A percentile compares a stretch with the other conserved stretches of the same genome.
phyloP scores from a whole-genome alignment of 1,140 invertebrate species.

The Papilio aristodemus region DNA sequence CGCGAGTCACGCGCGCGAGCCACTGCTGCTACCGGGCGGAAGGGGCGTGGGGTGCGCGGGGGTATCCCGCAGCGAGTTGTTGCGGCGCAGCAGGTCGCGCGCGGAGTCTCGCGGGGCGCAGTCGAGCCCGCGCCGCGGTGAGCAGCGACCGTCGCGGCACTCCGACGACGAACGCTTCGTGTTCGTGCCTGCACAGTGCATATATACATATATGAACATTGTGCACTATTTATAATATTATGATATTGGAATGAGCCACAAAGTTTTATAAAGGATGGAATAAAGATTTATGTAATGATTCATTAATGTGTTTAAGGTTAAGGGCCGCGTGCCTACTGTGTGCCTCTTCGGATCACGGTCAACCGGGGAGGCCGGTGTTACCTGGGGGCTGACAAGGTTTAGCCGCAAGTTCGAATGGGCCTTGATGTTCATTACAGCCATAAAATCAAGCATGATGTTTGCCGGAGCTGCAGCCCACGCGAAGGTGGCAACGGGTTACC shows the following conservation, averaged over 20 bases:
- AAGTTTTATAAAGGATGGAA: neutral
- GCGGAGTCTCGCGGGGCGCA: slow-evolving; percentile 51
- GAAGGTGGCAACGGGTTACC: slow-evolving; percentile 42
- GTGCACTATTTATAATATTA: too few relatives aligned
- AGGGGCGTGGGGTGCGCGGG: slow-evolving; percentile 35
- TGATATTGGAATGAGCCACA: too few relatives aligned
- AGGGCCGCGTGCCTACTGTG: too few relatives aligned
- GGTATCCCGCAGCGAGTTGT: slow-evolving; percentile 65
- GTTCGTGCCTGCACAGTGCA: slow-evolving; percentile 64
- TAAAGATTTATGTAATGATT: neutral
- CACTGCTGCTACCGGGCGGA: slow-evolving; percentile 40
- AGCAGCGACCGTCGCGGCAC: slow-evolving; percentile 62
- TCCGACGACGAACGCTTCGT: slow-evolving; percentile 77
- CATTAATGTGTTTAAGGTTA: neutral
- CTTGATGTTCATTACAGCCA: too few relatives aligned
- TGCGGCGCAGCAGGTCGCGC: slow-evolving; percentile 62
- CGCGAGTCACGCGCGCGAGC: slow-evolving; percentile 53
- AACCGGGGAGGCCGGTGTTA: too few relatives aligned
- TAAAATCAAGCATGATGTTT: too few relatives aligned
- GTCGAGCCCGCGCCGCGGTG: slow-evolving; percentile 60
- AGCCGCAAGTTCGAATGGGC: too few relatives aligned
- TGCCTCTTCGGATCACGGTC: too few relatives aligned
- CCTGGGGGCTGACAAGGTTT: too few relatives aligned
- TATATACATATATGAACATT: too few relatives aligned
- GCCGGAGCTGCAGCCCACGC: too few relatives aligned